A percentile compares a stretch with the other conserved stretches of the same genome.
phyloP scores from a whole-genome alignment of 2,113 vertebrate genomes.

The Gasterosteus aculeatus region DNA sequence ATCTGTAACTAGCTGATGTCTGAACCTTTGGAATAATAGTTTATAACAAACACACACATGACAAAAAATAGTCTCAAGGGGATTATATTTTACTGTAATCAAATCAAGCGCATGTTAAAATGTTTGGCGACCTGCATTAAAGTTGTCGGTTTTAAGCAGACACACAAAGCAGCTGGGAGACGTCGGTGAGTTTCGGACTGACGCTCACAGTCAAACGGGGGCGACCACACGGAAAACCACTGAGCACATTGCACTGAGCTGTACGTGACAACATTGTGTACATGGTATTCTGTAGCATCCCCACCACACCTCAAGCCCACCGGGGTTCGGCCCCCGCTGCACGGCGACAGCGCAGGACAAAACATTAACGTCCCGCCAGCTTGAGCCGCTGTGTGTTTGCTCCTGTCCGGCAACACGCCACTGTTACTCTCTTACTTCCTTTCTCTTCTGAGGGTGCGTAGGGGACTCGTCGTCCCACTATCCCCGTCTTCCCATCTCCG shows the following conservation, averaged over 20 bases:
- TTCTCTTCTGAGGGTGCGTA: neutral
- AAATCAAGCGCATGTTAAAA: slow-evolving; percentile 35
- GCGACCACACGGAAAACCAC: slow-evolving; percentile 9
- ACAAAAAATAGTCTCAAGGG: slow-evolving; percentile 33
- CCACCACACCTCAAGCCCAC: neutral
- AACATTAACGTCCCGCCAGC: slow-evolving; percentile 19
- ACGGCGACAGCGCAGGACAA: slow-evolving; percentile 29
- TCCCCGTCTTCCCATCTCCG: neutral
- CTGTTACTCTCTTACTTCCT: neutral
- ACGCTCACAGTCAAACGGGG: neutral
- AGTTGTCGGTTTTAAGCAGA: slow-evolving; percentile 16
- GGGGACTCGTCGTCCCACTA: neutral
- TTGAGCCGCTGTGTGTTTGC: slow-evolving; percentile 45
- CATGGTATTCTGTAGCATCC: slow-evolving; percentile 18
- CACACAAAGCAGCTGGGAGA: slow-evolving; percentile 34
- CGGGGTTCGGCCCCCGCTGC: neutral
- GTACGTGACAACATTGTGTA: slow-evolving; percentile 31
- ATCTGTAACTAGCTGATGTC: slow-evolving; percentile 15
- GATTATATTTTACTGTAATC: slow-evolving; percentile 5
- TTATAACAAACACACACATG: slow-evolving; percentile 32
- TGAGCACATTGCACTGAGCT: slow-evolving; percentile 70
- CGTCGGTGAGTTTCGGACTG: slow-evolving; percentile 11
- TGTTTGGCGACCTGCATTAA: slow-evolving; percentile 14
- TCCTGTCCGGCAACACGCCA: slow-evolving; percentile 12
- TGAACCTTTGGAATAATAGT: slow-evolving; percentile 55